Evolutionary conservation across 2,888 invertebrate genomes (phyloP), one percentile per base, ranked within the genome.

Genomic region (Trachelus tabidus): DNA sequence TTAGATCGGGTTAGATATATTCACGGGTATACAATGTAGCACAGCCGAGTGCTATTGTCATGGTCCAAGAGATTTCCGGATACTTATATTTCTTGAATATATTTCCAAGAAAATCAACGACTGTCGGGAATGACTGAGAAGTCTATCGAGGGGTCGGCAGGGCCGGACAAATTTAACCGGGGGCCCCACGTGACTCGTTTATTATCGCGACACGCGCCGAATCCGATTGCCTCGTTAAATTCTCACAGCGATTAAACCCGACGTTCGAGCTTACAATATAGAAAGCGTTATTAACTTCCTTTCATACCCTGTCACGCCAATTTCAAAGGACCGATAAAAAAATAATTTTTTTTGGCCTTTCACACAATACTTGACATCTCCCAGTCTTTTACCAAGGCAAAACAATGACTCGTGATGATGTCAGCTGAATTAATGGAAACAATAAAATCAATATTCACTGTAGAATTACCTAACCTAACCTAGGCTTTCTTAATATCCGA

Each of bases 241-340:
- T 71, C 71, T 71, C 33, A 71, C 71, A 33, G 71, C 71, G 71
- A 71, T 71, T 71, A 71, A 71, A 33, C 71, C 31, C 40, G 40
- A 56, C 40, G 23, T 56, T 56, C 40, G 40, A 56, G 40, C 40
- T 56, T 56, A 56, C 23, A 56, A 56, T 56, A 56, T 56, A 56
- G 40, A 56, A 56, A 56, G 40, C 40, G 9, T 56, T 56, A 56
- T 56, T 56, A 56, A 56, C 40, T 56, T 56, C 40, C 40, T 56
- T 56, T 56, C 40, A 23, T 56, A 23, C 40, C 23, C 40, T 56
- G 40, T 56, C 40, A 23, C 40, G 9, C 15, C 9, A 56, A 23
- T 23, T 56, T 56, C 40, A 56, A 56, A 56, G 23, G 40, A 23
- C 23, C 40, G 23, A 56, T 56, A 56, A 23, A 56, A 56, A 23